These are phyloP conservation scores for Mycalesis mineus DNA, from an alignment of 2,888 invertebrate genomes.

Conservation along the genomic window DNA sequence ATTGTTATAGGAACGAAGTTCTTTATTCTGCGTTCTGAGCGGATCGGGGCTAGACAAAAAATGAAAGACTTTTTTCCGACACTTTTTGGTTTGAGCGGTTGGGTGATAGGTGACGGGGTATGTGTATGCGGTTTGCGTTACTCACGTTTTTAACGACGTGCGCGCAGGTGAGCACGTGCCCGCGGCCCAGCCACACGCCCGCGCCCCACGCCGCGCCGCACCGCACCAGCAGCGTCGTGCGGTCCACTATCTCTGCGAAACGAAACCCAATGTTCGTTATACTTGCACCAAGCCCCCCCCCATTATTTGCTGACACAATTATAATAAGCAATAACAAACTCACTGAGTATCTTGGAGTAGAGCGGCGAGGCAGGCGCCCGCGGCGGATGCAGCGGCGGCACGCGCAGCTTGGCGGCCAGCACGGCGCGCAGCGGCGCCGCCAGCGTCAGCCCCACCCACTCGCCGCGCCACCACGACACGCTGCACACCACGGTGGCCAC, in stretches of 20 bases:
- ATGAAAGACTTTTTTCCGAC: no score
- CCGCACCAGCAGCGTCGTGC: constrained; percentile 73
- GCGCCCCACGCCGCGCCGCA: constrained; percentile 81
- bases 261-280: neutral
- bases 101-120: no score
- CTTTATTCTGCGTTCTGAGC: no score
- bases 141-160: constrained; percentile 67
- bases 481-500: constrained; percentile 78
- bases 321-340: no score
- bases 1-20: no score
- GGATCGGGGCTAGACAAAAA: no score
- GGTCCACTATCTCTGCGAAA: constrained; percentile 57
- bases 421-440: constrained; percentile 73
- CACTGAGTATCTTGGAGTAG: constrained; percentile 46
- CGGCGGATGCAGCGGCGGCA: constrained; percentile 45
- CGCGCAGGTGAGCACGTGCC: constrained; percentile 79
- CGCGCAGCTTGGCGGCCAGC: constrained; percentile 57
- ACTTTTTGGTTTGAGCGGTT: neutral
- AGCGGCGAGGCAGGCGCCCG: constrained; percentile 33
- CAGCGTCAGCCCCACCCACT: constrained; percentile 81
- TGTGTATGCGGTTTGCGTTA: no score
- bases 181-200: constrained; percentile 74
- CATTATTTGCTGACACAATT: no score
- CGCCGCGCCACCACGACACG: constrained; percentile 80
- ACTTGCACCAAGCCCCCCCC: no score